Conservation (phyloP, 2,797 vertebrate species). For the Selene dorsalis region DNA sequence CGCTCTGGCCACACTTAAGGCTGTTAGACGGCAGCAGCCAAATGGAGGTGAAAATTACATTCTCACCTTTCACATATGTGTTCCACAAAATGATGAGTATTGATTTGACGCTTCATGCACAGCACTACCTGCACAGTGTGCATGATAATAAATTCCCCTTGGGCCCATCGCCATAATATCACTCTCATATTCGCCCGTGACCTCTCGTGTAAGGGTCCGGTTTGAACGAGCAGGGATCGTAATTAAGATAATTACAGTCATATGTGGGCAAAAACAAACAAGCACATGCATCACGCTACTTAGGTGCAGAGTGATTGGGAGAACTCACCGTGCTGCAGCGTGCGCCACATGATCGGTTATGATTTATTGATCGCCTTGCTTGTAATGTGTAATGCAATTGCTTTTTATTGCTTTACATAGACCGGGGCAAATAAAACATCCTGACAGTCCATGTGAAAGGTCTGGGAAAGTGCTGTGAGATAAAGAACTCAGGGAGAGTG, state of each 20-base stretch:
- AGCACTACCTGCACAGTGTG: slow-evolving; percentile 31
- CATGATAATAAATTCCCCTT: slow-evolving; percentile 59
- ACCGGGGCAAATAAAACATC: slow-evolving; percentile 75
- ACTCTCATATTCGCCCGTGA: slow-evolving; percentile 31
- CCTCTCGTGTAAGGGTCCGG: slow-evolving; percentile 47
- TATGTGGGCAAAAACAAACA: slow-evolving; percentile 61
- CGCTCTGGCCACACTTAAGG: slow-evolving; percentile 45
- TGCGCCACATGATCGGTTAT: slow-evolving; percentile 60
- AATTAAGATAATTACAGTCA: slow-evolving; percentile 72
- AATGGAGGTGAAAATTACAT: slow-evolving; percentile 68
- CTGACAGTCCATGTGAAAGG: slow-evolving; percentile 59
- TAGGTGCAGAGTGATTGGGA: slow-evolving; percentile 13
- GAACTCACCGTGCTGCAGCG: slow-evolving; percentile 43
- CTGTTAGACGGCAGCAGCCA: slow-evolving; percentile 52
- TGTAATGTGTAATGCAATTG: slow-evolving; percentile 75
- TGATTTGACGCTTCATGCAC: slow-evolving; percentile 59
- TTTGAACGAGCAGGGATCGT: slow-evolving; percentile 49
- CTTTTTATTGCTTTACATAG: slow-evolving; percentile 81
- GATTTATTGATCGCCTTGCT: slow-evolving; percentile 78
- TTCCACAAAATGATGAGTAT: slow-evolving; percentile 71
- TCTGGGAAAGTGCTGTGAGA: slow-evolving; percentile 48
- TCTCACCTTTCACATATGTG: slow-evolving; percentile 68
- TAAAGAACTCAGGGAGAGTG: slow-evolving; percentile 37
- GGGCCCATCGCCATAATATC: slow-evolving; percentile 36
- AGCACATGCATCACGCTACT: slow-evolving; percentile 48